phyloP scores from a whole-genome alignment of 2,797 vertebrate genomes.

The Myotis myotis region DNA sequence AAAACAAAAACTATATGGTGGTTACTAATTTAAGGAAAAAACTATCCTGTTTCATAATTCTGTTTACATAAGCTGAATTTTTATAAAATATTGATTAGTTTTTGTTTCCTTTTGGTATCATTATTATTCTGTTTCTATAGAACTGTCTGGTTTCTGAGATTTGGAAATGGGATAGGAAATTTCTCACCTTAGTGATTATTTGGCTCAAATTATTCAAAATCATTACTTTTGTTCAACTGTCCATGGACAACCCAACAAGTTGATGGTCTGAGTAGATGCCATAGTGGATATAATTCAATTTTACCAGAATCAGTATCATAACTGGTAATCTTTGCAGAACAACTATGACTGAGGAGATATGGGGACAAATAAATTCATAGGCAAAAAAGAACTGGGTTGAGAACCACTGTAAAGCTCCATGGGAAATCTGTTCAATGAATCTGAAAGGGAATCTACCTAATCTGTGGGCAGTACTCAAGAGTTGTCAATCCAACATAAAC shows the following conservation, averaged over 20 bases:
- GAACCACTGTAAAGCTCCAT: background rate
- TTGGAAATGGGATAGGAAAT: conserved; percentile 20
- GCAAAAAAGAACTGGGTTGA: conserved; percentile 3
- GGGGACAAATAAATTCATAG: background rate
- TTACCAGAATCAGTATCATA: conserved; percentile 61
- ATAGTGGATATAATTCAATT: conserved; percentile 53
- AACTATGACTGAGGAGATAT: conserved; percentile 34
- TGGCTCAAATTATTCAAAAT: conserved; percentile 71
- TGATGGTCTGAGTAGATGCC: conserved; percentile 54
- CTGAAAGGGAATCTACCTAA: background rate
- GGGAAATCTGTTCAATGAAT: background rate
- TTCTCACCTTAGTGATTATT: conserved; percentile 70
- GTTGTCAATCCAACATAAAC: background rate
- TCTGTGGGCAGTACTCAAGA: background rate
- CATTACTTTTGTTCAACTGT: conserved; percentile 59
- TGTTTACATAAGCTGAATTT: conserved; percentile 38
- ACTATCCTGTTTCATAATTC: background rate
- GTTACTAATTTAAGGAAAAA: conserved; percentile 40
- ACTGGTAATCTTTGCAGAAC: conserved; percentile 15
- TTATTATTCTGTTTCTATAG: conserved; percentile 44
- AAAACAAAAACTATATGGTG: conserved; percentile 47
- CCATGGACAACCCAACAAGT: conserved; percentile 1
- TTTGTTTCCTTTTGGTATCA: background rate
- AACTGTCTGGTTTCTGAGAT: conserved; percentile 22
- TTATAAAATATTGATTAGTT: conserved; percentile 12